Conservation (phyloP, 2,113 vertebrate genomes). For the Saimiri boliviensis region DNA sequence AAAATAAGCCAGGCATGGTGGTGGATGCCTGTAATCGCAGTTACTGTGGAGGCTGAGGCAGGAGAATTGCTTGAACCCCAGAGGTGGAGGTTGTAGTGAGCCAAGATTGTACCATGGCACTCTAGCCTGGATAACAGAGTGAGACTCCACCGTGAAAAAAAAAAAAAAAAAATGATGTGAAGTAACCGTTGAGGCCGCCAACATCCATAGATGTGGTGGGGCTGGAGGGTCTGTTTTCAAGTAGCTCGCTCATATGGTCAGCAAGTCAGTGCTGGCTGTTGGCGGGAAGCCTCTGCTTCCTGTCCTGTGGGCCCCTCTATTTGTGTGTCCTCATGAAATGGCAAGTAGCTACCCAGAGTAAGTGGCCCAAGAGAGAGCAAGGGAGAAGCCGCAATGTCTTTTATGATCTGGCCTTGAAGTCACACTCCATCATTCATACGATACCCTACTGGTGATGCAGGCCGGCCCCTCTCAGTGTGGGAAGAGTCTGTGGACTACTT, state of each 20-base stretch:
- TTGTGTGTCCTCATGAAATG: neutral
- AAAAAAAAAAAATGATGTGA: neutral
- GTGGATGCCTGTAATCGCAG: too few species aligned
- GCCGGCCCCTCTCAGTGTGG: neutral
- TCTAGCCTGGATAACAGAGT: too few species aligned
- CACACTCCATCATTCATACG: neutral
- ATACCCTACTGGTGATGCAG: neutral
- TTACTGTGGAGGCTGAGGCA: too few species aligned
- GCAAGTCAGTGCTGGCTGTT: neutral
- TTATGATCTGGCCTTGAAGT: neutral
- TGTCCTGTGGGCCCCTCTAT: neutral
- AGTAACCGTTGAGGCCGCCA: too few species aligned
- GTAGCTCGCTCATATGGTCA: neutral
- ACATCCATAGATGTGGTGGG: neutral
- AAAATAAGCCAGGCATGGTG: too few species aligned
- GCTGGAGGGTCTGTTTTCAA: neutral
- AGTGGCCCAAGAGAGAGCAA: too few species aligned
- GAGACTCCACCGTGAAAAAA: too few species aligned
- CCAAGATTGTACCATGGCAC: rapidly evolving
- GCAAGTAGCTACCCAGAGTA: neutral
- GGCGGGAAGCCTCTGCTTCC: neutral
- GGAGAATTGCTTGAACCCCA: too few species aligned
- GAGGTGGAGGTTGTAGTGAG: too few species aligned
- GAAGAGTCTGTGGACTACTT: neutral
- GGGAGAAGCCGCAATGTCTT: neutral